phyloP scores from a whole-genome alignment of 2,113 vertebrate species.

The Notothenia rossii region DNA sequence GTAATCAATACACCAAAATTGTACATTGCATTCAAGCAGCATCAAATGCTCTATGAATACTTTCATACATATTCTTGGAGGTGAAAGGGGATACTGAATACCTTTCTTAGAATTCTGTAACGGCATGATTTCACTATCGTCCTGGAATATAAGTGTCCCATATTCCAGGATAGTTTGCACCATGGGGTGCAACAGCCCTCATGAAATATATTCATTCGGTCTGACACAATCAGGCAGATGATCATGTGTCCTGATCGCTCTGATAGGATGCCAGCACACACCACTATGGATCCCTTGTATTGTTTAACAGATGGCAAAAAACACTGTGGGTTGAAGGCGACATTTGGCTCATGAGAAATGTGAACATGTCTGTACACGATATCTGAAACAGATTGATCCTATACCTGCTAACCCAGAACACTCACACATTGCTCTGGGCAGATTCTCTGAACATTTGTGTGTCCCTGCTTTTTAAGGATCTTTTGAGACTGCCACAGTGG shows the following conservation, averaged over 20 bases:
- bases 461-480: background rate
- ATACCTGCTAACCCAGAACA: background rate
- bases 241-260: background rate
- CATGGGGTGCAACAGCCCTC: background rate
- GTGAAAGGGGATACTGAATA: background rate
- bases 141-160: background rate
- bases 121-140: background rate
- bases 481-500: too few relatives aligned
- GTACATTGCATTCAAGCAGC: background rate
- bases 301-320: slow-evolving; percentile 24
- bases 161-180: background rate
- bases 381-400: background rate
- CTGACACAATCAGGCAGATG: slow-evolving; percentile 9
- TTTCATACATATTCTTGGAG: background rate
- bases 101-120: background rate
- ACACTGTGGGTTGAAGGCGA: background rate
- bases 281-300: background rate
- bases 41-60: background rate
- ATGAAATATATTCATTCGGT: background rate
- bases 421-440: background rate
- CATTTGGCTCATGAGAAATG: background rate
- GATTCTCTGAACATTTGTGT: background rate
- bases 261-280: background rate
- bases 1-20: background rate
- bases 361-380: background rate